A percentile compares a stretch with the other conserved stretches of the same genome.
These are phyloP conservation scores for Cheiracanthium punctorium DNA, from an alignment of 2,888 invertebrate species.

Conservation along the genomic window DNA sequence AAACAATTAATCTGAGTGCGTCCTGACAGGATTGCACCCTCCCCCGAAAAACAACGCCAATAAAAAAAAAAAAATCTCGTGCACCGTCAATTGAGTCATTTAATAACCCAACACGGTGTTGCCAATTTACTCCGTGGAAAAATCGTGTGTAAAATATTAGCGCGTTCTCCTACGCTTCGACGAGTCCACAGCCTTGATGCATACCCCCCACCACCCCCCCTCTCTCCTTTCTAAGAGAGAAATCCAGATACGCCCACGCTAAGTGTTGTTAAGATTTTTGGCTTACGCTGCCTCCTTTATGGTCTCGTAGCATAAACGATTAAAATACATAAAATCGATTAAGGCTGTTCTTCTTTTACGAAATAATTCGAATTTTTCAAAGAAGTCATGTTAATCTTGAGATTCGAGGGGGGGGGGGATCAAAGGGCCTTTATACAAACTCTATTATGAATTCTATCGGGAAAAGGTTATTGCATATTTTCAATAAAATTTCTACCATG, in stretches of 20 bases:
- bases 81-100: slow-evolving; percentile 1
- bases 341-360: too few species aligned
- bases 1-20: too few species aligned
- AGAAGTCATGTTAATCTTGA: too few species aligned
- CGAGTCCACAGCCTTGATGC: background rate
- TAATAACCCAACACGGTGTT: background rate
- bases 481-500: too few species aligned
- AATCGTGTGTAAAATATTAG: slow-evolving; percentile 8
- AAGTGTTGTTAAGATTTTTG: background rate
- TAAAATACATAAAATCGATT: slow-evolving; percentile 6
- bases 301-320: background rate
- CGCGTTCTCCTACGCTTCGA: background rate
- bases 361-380: too few species aligned
- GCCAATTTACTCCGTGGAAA: background rate
- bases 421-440: too few species aligned
- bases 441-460: too few species aligned
- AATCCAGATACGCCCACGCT: background rate
- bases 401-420: too few species aligned
- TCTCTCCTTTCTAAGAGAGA: background rate
- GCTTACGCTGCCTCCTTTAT: background rate
- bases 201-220: too few species aligned
- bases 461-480: too few species aligned
- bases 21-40: too few species aligned
- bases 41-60: too few species aligned
- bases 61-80: background rate